Conservation (phyloP, 2,797 vertebrate species). For the Cheirogaleus major region DNA sequence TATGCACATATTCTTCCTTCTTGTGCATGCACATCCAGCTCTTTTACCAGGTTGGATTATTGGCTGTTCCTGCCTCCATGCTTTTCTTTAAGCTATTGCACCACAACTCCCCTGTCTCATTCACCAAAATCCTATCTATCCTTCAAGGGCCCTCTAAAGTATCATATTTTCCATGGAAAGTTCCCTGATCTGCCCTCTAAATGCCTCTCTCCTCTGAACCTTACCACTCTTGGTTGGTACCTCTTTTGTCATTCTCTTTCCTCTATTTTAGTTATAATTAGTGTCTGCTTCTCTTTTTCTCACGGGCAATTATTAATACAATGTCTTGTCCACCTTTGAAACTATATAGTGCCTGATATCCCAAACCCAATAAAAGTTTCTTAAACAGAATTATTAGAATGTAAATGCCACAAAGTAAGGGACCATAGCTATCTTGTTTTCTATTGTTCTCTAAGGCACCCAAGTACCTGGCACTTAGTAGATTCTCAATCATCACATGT, state of each 20-base stretch:
- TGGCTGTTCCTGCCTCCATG: not conserved
- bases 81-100: not conserved
- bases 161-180: not conserved
- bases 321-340: not conserved
- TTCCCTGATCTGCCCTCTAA: not conserved
- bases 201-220: not conserved
- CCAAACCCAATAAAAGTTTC: not conserved
- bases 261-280: not conserved
- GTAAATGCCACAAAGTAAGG: not conserved
- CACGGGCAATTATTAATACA: not conserved
- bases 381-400: not conserved
- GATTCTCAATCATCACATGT: not conserved
- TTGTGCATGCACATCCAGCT: not conserved
- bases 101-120: not conserved
- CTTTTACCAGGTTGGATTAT: not conserved
- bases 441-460: not conserved
- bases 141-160: not conserved
- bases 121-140: not conserved
- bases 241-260: not conserved
- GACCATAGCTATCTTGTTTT: not conserved
- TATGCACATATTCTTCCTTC: not conserved
- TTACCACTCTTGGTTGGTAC: not conserved
- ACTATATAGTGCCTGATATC: not conserved
- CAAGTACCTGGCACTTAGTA: not conserved
- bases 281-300: not conserved